Evolutionary conservation across 2,888 invertebrate genomes (phyloP).

Genomic region (Autographa gamma): DNA sequence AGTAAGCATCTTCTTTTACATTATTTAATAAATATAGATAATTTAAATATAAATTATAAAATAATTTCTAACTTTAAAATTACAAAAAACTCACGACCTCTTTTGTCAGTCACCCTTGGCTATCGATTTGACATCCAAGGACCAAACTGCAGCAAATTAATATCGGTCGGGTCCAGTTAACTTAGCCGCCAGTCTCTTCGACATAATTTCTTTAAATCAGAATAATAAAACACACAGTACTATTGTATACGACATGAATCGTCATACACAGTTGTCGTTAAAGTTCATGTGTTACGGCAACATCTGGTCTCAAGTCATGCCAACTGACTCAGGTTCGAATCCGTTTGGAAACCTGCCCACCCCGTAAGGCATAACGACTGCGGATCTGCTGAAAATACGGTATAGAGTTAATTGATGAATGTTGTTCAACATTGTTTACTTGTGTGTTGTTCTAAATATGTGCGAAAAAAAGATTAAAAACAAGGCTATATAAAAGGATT

Average conservation of each 20-base stretch:
- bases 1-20: too few species aligned
- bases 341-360: constrained; percentile 51
- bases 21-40: too few species aligned
- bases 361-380: constrained; percentile 31
- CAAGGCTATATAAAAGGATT: too few species aligned
- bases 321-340: constrained; percentile 52
- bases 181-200: too few species aligned
- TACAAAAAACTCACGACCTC: too few species aligned
- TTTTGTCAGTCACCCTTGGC: too few species aligned
- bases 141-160: too few species aligned
- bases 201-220: background rate
- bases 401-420: background rate
- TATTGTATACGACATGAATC: constrained; percentile 31
- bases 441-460: background rate
- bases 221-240: background rate
- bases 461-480: too few species aligned
- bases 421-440: background rate
- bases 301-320: constrained; percentile 53
- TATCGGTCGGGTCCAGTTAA: too few species aligned
- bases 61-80: too few species aligned
- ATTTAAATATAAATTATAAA: too few species aligned
- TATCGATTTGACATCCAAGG: too few species aligned
- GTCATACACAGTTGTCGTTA: constrained; percentile 36
- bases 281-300: constrained; percentile 32
- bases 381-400: constrained; percentile 13